Conservation (phyloP, 2,113 vertebrate genomes). For the Cettia cetti region DNA sequence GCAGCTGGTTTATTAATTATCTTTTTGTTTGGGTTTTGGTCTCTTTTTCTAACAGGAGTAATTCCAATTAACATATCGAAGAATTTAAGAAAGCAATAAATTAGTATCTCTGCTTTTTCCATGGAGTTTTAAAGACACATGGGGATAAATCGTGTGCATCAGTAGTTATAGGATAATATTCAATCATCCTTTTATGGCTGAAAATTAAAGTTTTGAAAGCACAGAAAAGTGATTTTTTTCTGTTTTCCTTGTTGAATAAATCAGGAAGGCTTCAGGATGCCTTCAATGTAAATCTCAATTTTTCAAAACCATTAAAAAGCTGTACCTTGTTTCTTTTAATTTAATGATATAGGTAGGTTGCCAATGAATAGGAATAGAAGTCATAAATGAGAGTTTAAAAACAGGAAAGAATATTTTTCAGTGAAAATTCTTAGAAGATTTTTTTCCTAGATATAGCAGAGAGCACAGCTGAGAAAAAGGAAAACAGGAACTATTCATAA, state of each 20-base stretch:
- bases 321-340: background rate
- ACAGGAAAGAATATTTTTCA: background rate
- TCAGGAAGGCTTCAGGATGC: background rate
- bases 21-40: background rate
- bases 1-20: accelerated
- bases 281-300: background rate
- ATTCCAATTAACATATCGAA: background rate
- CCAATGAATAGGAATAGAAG: background rate
- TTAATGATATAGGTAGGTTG: background rate
- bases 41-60: background rate
- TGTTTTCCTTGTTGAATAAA: background rate
- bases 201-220: background rate
- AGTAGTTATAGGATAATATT: background rate
- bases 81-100: background rate
- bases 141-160: background rate
- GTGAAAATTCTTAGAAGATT: background rate
- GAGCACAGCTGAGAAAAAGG: background rate
- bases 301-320: background rate
- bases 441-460: background rate
- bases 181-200: background rate
- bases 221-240: background rate
- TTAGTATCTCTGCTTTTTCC: background rate
- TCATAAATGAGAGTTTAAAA: background rate
- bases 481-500: background rate
- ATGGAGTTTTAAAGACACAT: background rate